A percentile compares a stretch with the other conserved stretches of the same genome.
Conservation (phyloP, 2,113 vertebrate genomes). For the Saccopteryx leptura region DNA sequence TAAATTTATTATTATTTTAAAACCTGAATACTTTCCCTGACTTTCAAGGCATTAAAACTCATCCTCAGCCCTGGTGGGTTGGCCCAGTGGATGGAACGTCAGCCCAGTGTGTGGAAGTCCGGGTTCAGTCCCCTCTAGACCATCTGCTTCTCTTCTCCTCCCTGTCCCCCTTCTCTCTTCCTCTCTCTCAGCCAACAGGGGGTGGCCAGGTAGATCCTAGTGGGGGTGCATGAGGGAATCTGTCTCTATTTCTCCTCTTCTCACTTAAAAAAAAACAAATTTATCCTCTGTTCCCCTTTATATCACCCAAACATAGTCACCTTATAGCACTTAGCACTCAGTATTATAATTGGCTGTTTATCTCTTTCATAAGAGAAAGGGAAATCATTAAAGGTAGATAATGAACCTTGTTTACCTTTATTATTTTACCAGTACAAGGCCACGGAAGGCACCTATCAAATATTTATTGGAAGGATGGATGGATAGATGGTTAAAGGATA, state of each 20-base stretch:
- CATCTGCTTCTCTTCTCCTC: too few relatives aligned
- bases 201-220: too few relatives aligned
- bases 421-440: neutral
- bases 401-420: neutral
- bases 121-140: too few relatives aligned
- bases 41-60: neutral
- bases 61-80: too few relatives aligned
- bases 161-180: too few relatives aligned
- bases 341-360: neutral
- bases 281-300: neutral
- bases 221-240: too few relatives aligned
- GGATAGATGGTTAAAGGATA: neutral
- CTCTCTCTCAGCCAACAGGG: too few relatives aligned
- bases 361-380: neutral
- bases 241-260: too few relatives aligned
- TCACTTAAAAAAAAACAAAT: neutral
- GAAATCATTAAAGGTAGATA: neutral
- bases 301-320: neutral
- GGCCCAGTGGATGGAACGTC: too few relatives aligned
- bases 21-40: slow-evolving; percentile 2
- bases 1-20: slow-evolving; percentile 47
- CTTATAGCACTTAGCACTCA: neutral
- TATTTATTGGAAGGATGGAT: neutral
- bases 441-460: neutral
- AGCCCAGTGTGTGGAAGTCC: too few relatives aligned